A percentile compares a stretch with the other conserved stretches of the same genome.
Conservation (phyloP, 1,140 invertebrate genomes). For the Drosophila kanapiae region DNA sequence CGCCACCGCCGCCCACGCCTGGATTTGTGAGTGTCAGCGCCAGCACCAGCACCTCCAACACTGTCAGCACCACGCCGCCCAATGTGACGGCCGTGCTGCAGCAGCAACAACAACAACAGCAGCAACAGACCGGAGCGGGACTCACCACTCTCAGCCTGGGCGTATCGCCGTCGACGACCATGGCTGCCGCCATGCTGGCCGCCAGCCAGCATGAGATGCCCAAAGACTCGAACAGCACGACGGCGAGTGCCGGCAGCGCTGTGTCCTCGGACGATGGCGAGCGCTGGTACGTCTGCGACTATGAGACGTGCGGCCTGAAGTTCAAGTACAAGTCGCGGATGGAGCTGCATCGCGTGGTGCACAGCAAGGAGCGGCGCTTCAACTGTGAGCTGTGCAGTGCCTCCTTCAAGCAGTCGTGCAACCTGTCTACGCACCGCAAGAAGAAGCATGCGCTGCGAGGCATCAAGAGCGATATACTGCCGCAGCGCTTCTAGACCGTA, state of each 20-base stretch:
- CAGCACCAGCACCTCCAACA: constrained; percentile 40
- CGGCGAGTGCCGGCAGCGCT: constrained; percentile 79
- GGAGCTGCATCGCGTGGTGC: constrained; percentile 80
- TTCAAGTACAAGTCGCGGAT: constrained; percentile 83
- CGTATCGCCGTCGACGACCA: constrained; percentile 17
- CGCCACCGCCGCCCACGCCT: constrained; percentile 55
- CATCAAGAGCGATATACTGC: constrained; percentile 67
- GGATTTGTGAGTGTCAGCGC: constrained; percentile 53
- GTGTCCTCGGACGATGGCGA: constrained; percentile 80
- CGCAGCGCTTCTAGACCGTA: constrained; percentile 65
- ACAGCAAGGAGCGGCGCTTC: constrained; percentile 81
- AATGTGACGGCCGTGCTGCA: constrained; percentile 34
- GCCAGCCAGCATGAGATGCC: constrained; percentile 58
- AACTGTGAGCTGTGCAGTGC: constrained; percentile 79
- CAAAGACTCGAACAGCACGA: constrained; percentile 80
- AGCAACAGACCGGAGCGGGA: constrained; percentile 25
- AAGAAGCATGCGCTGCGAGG: constrained; percentile 78
- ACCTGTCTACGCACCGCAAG: constrained; percentile 80
- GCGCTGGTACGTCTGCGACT: constrained; percentile 81
- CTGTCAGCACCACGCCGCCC: constrained; percentile 56
- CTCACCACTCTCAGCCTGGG: constrained; percentile 40
- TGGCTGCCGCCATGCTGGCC: constrained; percentile 46
- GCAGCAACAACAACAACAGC: constrained; percentile 48
- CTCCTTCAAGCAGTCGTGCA: constrained; percentile 82
- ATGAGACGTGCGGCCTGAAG: constrained; percentile 74